Conservation (phyloP, 2,797 vertebrate genomes). For the Macrochelys suwanniensis region DNA sequence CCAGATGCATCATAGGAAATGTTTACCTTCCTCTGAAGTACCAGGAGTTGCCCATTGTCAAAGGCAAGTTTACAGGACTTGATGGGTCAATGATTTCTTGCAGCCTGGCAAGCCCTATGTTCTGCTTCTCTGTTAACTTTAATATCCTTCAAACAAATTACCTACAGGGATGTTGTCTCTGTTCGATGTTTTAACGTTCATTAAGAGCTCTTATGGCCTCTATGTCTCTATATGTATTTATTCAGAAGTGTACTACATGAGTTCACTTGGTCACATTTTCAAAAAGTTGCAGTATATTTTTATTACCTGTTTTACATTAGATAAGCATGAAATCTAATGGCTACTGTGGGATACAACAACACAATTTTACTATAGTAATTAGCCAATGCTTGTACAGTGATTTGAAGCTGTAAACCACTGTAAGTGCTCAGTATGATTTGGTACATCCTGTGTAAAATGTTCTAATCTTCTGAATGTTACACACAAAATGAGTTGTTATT, state of each 20-base stretch:
- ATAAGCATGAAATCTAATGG: background rate
- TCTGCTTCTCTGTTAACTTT: background rate
- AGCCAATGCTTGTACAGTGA: background rate
- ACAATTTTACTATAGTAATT: background rate
- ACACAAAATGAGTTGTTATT: slow-evolving; percentile 14
- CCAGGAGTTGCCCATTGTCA: slow-evolving; percentile 14
- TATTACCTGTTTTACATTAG: background rate
- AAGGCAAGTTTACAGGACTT: slow-evolving; percentile 37
- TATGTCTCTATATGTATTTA: background rate
- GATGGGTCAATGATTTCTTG: background rate
- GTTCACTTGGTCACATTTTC: background rate
- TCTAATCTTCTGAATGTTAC: rapidly evolving
- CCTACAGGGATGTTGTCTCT: background rate
- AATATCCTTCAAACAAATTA: background rate
- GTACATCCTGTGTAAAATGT: slow-evolving; percentile 26
- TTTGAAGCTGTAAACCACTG: background rate
- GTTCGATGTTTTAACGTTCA: background rate
- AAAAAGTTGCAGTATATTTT: background rate
- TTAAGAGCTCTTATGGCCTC: background rate
- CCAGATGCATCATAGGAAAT: slow-evolving; percentile 44
- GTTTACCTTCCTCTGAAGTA: slow-evolving; percentile 65
- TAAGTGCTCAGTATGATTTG: slow-evolving; percentile 8
- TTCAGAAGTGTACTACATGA: background rate
- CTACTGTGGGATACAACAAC: slow-evolving; percentile 23
- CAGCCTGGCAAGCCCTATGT: background rate